Base-by-base conservation (phyloP, 2,888 invertebrate species). In the Acronicta leporina region DNA sequence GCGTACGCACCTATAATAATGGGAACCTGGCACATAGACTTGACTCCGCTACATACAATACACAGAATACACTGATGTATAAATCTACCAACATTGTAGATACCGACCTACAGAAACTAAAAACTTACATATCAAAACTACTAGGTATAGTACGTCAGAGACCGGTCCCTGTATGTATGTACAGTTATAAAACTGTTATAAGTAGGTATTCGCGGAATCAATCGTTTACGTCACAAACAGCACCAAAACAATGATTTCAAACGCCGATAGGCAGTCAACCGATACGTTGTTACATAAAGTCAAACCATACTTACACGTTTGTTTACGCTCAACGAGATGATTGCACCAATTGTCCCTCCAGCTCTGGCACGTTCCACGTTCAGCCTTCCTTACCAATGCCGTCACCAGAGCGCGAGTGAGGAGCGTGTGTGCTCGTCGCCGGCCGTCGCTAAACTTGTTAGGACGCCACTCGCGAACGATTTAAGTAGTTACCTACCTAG, bases 281-380 rank as follows among this genome's bases (percentile, higher is more conserved):
- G 60, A 66, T 59, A 63, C 75, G 66, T 61, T 60, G 75, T 89
- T 92, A 91, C 82, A 88, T 89, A 88, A 87, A 88, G 82, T 77
- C 79, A 81, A 81, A 75, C 71, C 70, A 82, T 86, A 92, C 94
- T 92, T 89, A 94, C 94, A 84, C 83, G 89, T 92, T 94, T 94
- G 92, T 93, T 94, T 94, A 91, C 86, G 87, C 88, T 92, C 91
- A 94, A 93, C 88, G 82, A 89, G 92, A 94, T 93, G 93, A 94
- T 94, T 94, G 92, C 89, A 85, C 80, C 90, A 92, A 92, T 92
- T 91, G 79, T 80, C 79, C 75, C 80, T 86, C 83, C 82, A 82
- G 79, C 85, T 89, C 89, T 86, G 89, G 89, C 92, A 91, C 92
- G 91, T 90, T 92, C 92, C 88, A 84, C 80, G 85, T 87, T 76